Evolutionary conservation across 2,113 vertebrate species (phyloP).

Genomic region (Otolemur garnettii): DNA sequence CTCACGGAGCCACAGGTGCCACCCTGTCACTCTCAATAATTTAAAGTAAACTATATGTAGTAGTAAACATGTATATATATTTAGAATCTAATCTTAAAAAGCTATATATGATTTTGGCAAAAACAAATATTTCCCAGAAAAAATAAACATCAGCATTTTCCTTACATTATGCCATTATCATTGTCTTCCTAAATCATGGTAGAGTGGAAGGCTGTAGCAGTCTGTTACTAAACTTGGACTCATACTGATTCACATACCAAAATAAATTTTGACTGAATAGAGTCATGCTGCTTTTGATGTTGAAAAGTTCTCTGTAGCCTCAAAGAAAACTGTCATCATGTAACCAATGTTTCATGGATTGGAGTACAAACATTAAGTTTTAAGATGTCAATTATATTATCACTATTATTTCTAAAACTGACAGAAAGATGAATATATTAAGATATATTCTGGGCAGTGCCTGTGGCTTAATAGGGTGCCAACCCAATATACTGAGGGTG

Average conservation of each 20-base stretch:
- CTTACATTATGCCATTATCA: not conserved
- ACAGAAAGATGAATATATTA: not conserved
- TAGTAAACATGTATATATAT: not conserved
- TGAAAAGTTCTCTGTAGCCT: not conserved
- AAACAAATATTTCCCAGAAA: not conserved
- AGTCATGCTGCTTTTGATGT: not conserved
- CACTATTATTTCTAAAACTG: not conserved
- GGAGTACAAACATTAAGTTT: not conserved
- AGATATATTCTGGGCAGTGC: not conserved
- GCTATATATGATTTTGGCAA: not conserved
- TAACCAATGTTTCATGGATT: not conserved
- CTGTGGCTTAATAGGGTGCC: too few relatives aligned
- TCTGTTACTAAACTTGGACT: slow-evolving; percentile 11
- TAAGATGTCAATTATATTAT: not conserved
- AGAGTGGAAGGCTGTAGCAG: not conserved
- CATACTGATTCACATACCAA: not conserved
- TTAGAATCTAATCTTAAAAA: not conserved
- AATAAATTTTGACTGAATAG: not conserved
- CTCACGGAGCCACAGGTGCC: too few relatives aligned
- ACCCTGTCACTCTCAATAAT: not conserved
- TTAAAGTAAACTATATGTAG: not conserved
- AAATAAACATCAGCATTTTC: not conserved
- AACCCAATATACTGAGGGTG: too few relatives aligned
- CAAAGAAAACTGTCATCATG: not conserved
- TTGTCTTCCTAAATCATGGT: not conserved